Percentiles rank a stretch among this genome's conserved stretches.
Evolutionary conservation across 2,113 vertebrate species (phyloP).

Genomic region (Anarrhichthys ocellatus): DNA sequence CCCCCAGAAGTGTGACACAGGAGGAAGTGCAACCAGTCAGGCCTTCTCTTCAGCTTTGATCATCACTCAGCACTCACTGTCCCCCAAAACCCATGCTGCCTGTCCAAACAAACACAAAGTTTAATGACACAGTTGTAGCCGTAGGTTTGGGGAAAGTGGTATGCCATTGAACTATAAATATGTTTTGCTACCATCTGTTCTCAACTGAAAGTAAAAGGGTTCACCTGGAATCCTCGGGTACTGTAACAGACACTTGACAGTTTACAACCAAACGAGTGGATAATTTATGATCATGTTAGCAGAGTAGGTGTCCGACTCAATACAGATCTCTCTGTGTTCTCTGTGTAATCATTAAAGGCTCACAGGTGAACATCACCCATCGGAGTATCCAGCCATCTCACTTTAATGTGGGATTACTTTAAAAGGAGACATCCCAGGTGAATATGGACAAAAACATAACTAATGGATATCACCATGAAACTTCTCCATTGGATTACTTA

Average conservation of each 20-base stretch:
- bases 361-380: not conserved
- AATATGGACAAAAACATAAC: not conserved
- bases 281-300: conserved; percentile 18
- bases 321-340: not conserved
- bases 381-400: not conserved
- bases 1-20: conserved; percentile 27
- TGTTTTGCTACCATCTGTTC: not conserved
- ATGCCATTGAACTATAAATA: not conserved
- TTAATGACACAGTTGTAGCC: not conserved
- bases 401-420: not conserved
- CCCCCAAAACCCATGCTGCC: not conserved
- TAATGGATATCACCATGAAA: not conserved
- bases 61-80: conserved; percentile 9
- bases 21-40: conserved; percentile 38
- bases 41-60: conserved; percentile 4
- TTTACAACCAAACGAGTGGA: not conserved
- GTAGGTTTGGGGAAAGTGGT: not conserved
- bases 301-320: not conserved
- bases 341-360: not conserved
- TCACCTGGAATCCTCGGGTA: not conserved
- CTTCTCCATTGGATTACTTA: not conserved
- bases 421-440: not conserved
- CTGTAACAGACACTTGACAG: not conserved
- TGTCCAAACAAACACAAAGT: not conserved
- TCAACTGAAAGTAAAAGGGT: not conserved